Conservation (phyloP, 2,888 invertebrate genomes). For the Drosophila merina region DNA sequence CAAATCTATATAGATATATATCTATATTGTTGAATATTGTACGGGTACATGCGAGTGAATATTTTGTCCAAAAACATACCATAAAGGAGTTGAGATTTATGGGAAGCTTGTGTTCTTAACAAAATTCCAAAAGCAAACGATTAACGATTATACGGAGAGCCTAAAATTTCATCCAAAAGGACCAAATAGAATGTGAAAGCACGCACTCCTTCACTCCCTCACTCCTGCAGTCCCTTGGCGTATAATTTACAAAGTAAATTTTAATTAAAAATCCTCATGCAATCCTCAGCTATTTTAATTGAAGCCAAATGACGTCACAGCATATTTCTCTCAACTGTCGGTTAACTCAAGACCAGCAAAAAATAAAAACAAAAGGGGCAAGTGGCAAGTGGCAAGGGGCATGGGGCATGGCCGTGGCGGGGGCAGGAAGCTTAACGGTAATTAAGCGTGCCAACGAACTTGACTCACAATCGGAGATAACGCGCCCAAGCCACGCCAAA, state of each 20-base stretch:
- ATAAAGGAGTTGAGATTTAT: slow-evolving; percentile 3
- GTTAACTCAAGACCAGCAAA: slow-evolving; percentile 18
- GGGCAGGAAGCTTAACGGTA: slow-evolving; percentile 38
- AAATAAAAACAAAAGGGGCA: too few species aligned
- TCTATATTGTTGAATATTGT: background rate
- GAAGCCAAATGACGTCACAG: slow-evolving; percentile 74
- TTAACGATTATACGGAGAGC: slow-evolving; percentile 9
- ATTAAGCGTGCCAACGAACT: slow-evolving; percentile 68
- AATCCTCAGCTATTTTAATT: slow-evolving; percentile 79
- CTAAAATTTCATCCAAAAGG: slow-evolving; percentile 17
- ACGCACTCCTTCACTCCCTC: slow-evolving; percentile 38
- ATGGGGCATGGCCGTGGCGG: background rate
- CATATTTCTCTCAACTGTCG: slow-evolving; percentile 36
- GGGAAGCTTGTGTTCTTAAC: background rate
- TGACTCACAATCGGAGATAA: slow-evolving; percentile 57
- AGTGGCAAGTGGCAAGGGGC: too few species aligned
- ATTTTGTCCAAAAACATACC: background rate
- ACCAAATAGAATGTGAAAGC: slow-evolving; percentile 36
- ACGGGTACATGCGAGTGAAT: background rate
- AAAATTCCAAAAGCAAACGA: slow-evolving; percentile 5
- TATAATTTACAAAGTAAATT: slow-evolving; percentile 79
- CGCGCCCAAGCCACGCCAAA: slow-evolving; percentile 54
- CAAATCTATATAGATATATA: background rate
- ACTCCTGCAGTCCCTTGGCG: slow-evolving; percentile 53
- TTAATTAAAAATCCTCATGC: slow-evolving; percentile 79